These are phyloP conservation scores for Danio choprae DNA, from an alignment of 2,797 vertebrate species.

Conservation along the genomic window DNA sequence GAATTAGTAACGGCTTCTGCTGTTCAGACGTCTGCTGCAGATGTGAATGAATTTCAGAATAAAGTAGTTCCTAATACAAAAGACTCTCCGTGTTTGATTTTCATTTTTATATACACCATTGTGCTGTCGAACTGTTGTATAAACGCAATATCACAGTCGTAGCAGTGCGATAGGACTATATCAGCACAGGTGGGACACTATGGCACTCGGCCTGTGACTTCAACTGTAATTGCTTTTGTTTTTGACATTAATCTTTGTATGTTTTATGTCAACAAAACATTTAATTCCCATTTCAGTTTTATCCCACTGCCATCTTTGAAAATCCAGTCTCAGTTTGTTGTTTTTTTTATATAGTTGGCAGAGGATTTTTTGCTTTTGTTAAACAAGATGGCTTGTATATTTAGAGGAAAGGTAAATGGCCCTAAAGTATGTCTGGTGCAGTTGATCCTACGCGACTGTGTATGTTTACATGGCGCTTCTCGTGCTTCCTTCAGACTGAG, in stretches of 20 bases:
- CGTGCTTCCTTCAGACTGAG: conserved; percentile 26
- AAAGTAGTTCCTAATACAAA: too few relatives aligned
- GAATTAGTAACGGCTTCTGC: too few relatives aligned
- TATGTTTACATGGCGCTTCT: conserved; percentile 40
- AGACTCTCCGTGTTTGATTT: too few relatives aligned
- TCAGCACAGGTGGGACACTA: too few relatives aligned
- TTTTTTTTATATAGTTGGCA: conserved; percentile 11
- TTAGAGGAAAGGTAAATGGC: conserved; percentile 35
- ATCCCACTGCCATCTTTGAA: neutral
- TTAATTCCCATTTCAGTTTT: neutral
- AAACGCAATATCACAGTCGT: too few relatives aligned
- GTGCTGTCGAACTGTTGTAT: too few relatives aligned
- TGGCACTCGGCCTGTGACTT: too few relatives aligned
- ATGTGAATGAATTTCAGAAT: too few relatives aligned
- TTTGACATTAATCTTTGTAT: neutral
- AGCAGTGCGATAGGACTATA: too few relatives aligned
- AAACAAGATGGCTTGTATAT: neutral
- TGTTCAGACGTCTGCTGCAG: too few relatives aligned
- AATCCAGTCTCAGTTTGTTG: neutral
- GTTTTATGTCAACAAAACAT: neutral
- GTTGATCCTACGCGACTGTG: neutral
- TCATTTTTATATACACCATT: too few relatives aligned
- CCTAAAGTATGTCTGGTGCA: conserved; percentile 33
- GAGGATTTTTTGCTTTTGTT: conserved; percentile 40
- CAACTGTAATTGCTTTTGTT: neutral